Conservation (phyloP, 2,797 vertebrate genomes). For the Sphenopsis melanotis region DNA sequence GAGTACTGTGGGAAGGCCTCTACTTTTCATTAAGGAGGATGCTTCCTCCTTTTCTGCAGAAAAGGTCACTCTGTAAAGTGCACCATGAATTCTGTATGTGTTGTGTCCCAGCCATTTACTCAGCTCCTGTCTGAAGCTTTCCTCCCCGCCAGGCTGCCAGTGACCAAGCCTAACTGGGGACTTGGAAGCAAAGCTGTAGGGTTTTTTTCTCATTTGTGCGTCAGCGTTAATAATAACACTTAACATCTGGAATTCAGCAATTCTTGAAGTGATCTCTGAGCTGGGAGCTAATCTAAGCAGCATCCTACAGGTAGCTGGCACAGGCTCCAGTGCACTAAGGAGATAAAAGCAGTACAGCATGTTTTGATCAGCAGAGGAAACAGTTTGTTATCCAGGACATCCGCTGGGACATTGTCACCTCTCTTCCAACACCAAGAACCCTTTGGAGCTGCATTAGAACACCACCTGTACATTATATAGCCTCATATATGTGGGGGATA, state of each 20-base stretch:
- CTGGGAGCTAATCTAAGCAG: not conserved
- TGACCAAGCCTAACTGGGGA: not conserved
- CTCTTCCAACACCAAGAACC: not conserved
- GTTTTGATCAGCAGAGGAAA: not conserved
- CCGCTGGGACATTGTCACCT: accelerated
- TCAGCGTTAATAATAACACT: not conserved
- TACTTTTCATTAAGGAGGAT: not conserved
- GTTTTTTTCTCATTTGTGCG: not conserved
- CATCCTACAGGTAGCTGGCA: not conserved
- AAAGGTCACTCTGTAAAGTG: not conserved
- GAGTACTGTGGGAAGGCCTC: not conserved
- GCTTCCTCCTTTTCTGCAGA: not conserved
- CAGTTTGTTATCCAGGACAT: not conserved
- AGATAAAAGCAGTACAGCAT: not conserved
- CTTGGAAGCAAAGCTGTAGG: not conserved
- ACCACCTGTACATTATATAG: not conserved
- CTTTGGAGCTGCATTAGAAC: not conserved
- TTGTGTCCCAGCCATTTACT: not conserved
- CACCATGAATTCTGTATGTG: not conserved
- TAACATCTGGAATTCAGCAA: not conserved
- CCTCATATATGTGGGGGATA: not conserved
- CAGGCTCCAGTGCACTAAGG: not conserved
- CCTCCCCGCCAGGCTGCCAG: accelerated
- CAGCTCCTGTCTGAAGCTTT: not conserved
- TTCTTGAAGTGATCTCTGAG: not conserved